Conservation (phyloP, 2,113 vertebrate species). For the Siphamia tubifer region DNA sequence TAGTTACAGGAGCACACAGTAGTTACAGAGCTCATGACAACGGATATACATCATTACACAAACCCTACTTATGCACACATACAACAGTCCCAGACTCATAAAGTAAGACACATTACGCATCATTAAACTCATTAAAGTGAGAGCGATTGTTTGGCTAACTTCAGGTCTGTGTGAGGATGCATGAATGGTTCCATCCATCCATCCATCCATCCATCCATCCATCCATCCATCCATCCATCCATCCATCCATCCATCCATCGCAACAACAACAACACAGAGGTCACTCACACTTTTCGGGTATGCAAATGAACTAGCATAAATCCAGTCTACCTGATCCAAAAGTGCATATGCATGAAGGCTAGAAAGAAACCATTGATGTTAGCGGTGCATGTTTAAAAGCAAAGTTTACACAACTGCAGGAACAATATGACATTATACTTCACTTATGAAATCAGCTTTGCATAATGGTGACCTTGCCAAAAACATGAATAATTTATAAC, state of each 20-base stretch:
- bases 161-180: constrained; percentile 25
- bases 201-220: too few relatives aligned
- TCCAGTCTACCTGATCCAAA: neutral
- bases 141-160: constrained; percentile 41
- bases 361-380: neutral
- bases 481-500: constrained; percentile 47
- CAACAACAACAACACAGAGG: too few relatives aligned
- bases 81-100: neutral
- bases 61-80: neutral
- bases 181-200: neutral
- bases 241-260: too few relatives aligned
- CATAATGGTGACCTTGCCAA: constrained; percentile 2
- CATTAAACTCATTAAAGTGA: constrained; percentile 53
- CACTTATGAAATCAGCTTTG: constrained; percentile 23
- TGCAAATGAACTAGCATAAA: constrained; percentile 1
- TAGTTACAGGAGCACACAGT: constrained; percentile 40
- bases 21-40: constrained; percentile 30
- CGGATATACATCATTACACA: constrained; percentile 52
- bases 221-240: too few relatives aligned
- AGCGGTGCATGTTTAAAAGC: constrained; percentile 4
- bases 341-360: neutral
- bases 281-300: neutral
- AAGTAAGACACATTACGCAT: constrained; percentile 14
- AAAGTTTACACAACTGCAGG: neutral
- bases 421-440: constrained; percentile 3